These are phyloP conservation scores for Oeneis ivallda DNA, from an alignment of 2,888 invertebrate species.

Conservation along the genomic window DNA sequence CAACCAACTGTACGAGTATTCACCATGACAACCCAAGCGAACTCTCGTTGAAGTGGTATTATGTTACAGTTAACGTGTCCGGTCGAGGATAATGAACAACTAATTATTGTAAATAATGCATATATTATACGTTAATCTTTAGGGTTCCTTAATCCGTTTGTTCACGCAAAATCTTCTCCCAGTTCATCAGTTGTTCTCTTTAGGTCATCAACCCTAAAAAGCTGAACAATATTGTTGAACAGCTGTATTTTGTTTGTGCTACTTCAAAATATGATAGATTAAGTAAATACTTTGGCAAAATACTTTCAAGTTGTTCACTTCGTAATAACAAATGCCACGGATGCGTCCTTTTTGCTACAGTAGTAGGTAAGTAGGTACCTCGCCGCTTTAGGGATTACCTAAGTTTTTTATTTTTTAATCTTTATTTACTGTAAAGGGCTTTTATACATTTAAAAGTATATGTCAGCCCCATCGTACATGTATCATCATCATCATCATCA, in stretches of 20 bases:
- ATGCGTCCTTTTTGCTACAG: neutral
- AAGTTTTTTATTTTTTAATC: too few relatives aligned
- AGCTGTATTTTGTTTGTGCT: too few relatives aligned
- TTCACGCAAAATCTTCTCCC: neutral
- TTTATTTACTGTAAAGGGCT: too few relatives aligned
- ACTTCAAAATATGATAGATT: neutral
- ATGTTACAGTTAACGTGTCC: constrained; percentile 2
- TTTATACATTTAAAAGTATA: too few relatives aligned
- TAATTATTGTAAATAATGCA: neutral
- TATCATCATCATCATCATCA: too few relatives aligned
- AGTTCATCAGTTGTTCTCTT: neutral
- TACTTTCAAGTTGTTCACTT: neutral
- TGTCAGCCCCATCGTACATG: too few relatives aligned
- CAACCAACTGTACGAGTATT: neutral
- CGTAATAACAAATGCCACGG: neutral
- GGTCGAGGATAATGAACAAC: constrained; percentile 12
- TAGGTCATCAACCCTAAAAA: neutral
- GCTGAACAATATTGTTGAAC: neutral
- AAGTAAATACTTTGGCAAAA: neutral
- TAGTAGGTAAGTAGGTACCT: too few relatives aligned
- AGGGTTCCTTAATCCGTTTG: neutral
- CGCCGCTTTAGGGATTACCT: too few relatives aligned
- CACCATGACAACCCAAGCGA: neutral
- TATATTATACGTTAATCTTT: neutral
- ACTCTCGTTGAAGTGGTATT: constrained; percentile 7